phyloP scores from a whole-genome alignment of 2,888 invertebrate genomes.

The Nomada fucata region DNA sequence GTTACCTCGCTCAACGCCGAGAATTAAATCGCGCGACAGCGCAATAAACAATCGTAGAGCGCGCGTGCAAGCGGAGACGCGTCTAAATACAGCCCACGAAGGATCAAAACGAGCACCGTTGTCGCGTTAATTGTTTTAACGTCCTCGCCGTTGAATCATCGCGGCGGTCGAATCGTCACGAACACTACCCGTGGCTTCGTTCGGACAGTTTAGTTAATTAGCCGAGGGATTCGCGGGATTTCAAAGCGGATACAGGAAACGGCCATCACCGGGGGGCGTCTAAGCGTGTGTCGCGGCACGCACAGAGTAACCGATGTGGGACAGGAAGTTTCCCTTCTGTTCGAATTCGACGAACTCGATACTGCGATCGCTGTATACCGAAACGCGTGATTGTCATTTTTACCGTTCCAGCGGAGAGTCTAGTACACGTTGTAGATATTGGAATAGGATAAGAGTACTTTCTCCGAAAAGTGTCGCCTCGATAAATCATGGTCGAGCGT shows the following conservation, averaged over 20 bases:
- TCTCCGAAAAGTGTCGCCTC: neutral
- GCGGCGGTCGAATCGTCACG: conserved; percentile 13
- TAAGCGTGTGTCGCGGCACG: conserved; percentile 12
- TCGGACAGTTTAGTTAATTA: conserved; percentile 57
- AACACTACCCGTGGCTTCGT: neutral
- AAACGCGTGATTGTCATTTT: neutral
- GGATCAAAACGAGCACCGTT: conserved; percentile 14
- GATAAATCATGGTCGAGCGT: neutral
- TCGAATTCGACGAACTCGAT: conserved; percentile 43
- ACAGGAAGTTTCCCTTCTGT: conserved; percentile 61
- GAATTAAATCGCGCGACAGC: conserved; percentile 14
- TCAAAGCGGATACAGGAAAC: conserved; percentile 67
- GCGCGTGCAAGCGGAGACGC: neutral
- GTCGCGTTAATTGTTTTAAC: conserved; percentile 44
- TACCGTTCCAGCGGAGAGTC: neutral
- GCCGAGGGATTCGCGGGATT: conserved; percentile 50
- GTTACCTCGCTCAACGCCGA: neutral
- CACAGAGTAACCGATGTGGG: conserved; percentile 48
- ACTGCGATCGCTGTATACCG: neutral
- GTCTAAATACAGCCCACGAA: neutral
- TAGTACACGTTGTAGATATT: neutral
- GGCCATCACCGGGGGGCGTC: conserved; percentile 52
- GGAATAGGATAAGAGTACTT: neutral
- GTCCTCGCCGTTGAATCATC: conserved; percentile 40
- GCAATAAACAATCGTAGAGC: conserved; percentile 14